Evolutionary conservation across 1,140 invertebrate genomes (phyloP), one percentile per base, ranked within the genome.

Genomic region (Phocides pigmalion): DNA sequence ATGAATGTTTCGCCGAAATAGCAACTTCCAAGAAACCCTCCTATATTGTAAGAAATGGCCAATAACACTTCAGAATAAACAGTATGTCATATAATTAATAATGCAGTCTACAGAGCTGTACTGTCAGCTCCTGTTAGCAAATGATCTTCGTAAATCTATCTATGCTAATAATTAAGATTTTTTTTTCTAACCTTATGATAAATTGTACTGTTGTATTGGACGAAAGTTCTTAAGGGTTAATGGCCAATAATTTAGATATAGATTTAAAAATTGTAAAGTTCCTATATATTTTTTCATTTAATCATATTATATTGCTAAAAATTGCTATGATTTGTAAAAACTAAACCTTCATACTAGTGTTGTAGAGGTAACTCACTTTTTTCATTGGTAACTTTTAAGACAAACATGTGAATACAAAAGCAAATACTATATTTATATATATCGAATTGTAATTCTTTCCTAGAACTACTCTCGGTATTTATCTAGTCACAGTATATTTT

Each of bases 1-100:
- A 92, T 92, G 88, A 86, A 79, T 67, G 74, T 74, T 64, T 76
- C 79, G 14, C 75, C 79, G 5, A 81, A 84, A 67, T 82, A 77
- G 75, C 58, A 74, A 72, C 46, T 50, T 28, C 8, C 37, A 25
- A 42, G 12, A 14, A 19, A 37, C 47, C 19, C 9, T 56, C 20
- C 16, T 56, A 56, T 17, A 42, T 2, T 28, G 6, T 56, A 56
- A 56, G 19, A 19, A 37, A 17, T 42, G 53, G 53, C 37, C 37
- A 25, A 22, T 56, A 56, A 42, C 15, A 32, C 11, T 58, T 44
- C 9, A 32, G 28, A 11, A 11, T 32, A 3, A 32, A 4, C n/a
- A 32, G 28, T 32, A 32, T 11, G 2, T 28, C 3, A 32, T 5
- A 11, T n/a, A 32, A 11, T 11, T 32, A n/a, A n/a, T n/a, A n/a